These are phyloP conservation scores for Gortyna flavago DNA, from an alignment of 2,888 invertebrate genomes.

Conservation along the genomic window DNA sequence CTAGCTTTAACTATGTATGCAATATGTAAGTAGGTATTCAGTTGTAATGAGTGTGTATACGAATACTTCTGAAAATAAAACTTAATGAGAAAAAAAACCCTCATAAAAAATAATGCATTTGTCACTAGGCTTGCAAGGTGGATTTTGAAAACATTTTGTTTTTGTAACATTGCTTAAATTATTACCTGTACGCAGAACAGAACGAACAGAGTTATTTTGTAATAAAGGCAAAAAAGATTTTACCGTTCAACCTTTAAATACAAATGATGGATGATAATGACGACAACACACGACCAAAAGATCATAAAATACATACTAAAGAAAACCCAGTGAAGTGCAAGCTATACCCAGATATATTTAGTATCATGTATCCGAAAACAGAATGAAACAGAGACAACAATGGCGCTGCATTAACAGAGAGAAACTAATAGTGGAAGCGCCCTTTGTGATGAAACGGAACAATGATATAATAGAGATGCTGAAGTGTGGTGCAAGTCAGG, in stretches of 20 bases:
- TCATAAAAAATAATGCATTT: too few species aligned
- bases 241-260: slow-evolving; percentile 6
- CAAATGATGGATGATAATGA: slow-evolving; percentile 28
- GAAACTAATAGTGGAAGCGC: slow-evolving; percentile 52
- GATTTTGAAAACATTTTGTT: too few species aligned
- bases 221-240: neutral
- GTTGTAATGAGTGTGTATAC: neutral
- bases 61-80: neutral
- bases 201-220: neutral
- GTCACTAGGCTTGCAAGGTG: too few species aligned
- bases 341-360: slow-evolving; percentile 3
- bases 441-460: slow-evolving; percentile 52
- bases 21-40: neutral
- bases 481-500: slow-evolving; percentile 1
- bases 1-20: neutral
- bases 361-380: slow-evolving; percentile 40
- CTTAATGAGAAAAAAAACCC: neutral
- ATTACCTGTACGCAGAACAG: neutral
- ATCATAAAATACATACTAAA: slow-evolving; percentile 7
- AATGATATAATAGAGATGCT: slow-evolving; percentile 54
- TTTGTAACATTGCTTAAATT: neutral
- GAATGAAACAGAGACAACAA: slow-evolving; percentile 40
- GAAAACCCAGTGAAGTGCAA: slow-evolving; percentile 25
- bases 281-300: neutral
- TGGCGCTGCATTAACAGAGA: slow-evolving; percentile 55